A percentile compares a stretch with the other conserved stretches of the same genome.
Conservation (phyloP, 2,888 invertebrate species). For the Actias luna region DNA sequence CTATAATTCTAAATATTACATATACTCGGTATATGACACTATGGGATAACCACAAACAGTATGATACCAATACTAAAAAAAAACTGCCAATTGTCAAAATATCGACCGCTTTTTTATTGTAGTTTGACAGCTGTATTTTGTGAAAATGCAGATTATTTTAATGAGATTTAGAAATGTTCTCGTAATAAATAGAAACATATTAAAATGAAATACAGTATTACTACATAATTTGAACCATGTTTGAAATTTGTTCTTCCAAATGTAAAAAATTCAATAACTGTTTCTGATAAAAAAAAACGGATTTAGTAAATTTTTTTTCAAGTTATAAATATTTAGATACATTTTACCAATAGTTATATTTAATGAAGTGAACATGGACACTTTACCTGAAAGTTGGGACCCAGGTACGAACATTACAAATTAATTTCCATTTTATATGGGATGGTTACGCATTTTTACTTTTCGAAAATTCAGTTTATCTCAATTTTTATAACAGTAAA, state of each 20-base stretch:
- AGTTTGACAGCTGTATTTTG: slow-evolving; percentile 2
- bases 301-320: background rate
- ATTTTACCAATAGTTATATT: slow-evolving; percentile 20
- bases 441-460: background rate
- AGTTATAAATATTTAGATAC: slow-evolving; percentile 4
- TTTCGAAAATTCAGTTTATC: background rate
- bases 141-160: background rate
- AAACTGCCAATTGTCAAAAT: slow-evolving; percentile 7
- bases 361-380: slow-evolving; percentile 56
- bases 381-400: slow-evolving; percentile 67
- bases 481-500: background rate
- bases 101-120: slow-evolving; percentile 2
- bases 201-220: background rate
- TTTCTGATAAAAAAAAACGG: background rate
- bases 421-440: background rate
- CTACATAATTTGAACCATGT: background rate
- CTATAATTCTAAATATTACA: background rate
- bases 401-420: slow-evolving; percentile 52
- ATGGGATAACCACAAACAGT: background rate
- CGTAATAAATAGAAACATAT: background rate
- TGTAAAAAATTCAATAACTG: background rate
- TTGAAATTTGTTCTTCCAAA: background rate
- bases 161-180: background rate
- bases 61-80: background rate
- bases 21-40: background rate